Percentiles rank a stretch among this genome's conserved stretches.
These are phyloP conservation scores for Conomelus anceps DNA, from an alignment of 2,888 invertebrate genomes.

Conservation along the genomic window DNA sequence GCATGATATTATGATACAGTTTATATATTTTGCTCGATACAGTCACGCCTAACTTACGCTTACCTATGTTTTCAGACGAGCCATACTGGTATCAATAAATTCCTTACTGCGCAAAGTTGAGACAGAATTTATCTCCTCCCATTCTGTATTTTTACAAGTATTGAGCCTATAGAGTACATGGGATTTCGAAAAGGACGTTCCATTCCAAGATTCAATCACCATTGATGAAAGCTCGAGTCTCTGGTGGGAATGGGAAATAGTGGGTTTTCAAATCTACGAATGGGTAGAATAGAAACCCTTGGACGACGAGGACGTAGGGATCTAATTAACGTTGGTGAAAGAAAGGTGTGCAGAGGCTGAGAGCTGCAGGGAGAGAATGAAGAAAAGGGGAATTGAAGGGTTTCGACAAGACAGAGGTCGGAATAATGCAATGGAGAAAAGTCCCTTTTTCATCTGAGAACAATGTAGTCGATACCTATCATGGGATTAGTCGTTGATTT, in stretches of 20 bases:
- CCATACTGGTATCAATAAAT: too few relatives aligned
- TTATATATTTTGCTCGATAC: too few relatives aligned
- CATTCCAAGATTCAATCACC: background rate
- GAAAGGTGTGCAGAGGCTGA: too few relatives aligned
- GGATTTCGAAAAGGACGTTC: too few relatives aligned
- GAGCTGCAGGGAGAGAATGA: background rate
- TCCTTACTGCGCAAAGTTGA: too few relatives aligned
- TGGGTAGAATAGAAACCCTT: background rate
- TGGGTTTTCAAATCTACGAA: background rate
- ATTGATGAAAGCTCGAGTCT: background rate
- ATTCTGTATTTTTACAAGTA: too few relatives aligned
- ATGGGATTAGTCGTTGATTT: slow-evolving; percentile 11
- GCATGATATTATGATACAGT: too few relatives aligned
- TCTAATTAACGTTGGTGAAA: slow-evolving; percentile 7
- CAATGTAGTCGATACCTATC: slow-evolving; percentile 1
- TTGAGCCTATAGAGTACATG: too few relatives aligned
- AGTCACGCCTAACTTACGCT: too few relatives aligned
- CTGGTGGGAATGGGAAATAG: background rate
- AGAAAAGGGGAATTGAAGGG: background rate
- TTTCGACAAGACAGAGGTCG: background rate
- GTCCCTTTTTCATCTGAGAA: background rate
- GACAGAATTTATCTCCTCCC: too few relatives aligned
- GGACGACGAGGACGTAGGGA: background rate
- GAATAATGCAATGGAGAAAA: background rate
- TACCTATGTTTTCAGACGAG: too few relatives aligned